Base-by-base conservation (phyloP, 2,113 vertebrate species). In the Rafetus swinhoei region DNA sequence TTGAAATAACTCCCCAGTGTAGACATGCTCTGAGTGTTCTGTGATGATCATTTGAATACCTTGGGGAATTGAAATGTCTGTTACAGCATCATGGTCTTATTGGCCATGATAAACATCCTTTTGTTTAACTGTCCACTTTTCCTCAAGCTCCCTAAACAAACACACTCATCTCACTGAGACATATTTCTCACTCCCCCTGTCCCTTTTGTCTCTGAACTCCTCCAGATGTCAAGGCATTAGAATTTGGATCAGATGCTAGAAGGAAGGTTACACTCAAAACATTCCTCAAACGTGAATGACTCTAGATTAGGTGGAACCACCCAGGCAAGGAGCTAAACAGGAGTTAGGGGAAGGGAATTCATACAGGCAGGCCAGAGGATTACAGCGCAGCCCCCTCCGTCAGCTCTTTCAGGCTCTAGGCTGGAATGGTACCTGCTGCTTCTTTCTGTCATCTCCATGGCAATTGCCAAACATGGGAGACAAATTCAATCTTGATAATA, bases 281-380 rank as follows among this genome's bases (percentile, higher is more conserved):
- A 15, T 69, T 35, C 1, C 39, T 18, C 52, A 19, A 1, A 5
- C 11, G 14, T 19, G 14, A 54, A 50, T 25, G 56, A 79, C 56
- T 3, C 0, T 0, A 84, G 85, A 72, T 10, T 4, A 0, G 1
- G 57, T 9, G 0, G 0, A 91, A 6, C 72, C 86, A 53, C 29
- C 4, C 39, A 85, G 60, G 25, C 82, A 82, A 77, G 35, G 18
- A 0, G 9, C 56, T 1, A n/a, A 45, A 14, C n/a, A 86, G 50
- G 25, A 2, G 25, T 50, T 15, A 50, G 12, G 39, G 74, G 45
- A 50, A 77, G 27, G 13, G 19, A 91, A 85, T 84, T 85, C 52
- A 60, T 35, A 6, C 84, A 57, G 52, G 18, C 10, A 80, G 82
- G 35, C 84, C 89, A 92, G 80, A 79, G 82, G 86, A 86, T 79